Percentiles rank a stretch among this genome's conserved stretches.
Evolutionary conservation across 2,113 vertebrate genomes (phyloP).

Genomic region (Alethe castanea): DNA sequence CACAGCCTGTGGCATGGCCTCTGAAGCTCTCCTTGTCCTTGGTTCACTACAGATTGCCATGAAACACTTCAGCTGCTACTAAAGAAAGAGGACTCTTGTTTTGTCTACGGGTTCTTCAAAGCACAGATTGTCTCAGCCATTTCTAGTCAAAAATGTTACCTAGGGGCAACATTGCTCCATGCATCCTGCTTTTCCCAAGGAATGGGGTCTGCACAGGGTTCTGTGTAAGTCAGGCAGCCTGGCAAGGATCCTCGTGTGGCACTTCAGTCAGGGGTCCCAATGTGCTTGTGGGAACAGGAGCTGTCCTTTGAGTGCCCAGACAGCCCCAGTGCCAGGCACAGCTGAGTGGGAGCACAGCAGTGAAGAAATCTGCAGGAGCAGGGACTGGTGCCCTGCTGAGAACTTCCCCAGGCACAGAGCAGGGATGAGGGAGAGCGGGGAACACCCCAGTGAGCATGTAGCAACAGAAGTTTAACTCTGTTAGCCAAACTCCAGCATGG

Average conservation of each 20-base stretch:
- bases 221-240: neutral
- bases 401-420: neutral
- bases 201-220: neutral
- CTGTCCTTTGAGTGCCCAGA: accelerated
- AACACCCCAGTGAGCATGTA: neutral
- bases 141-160: neutral
- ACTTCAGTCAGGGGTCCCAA: neutral
- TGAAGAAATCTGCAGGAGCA: neutral
- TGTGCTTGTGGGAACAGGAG: neutral
- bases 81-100: neutral
- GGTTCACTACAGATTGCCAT: neutral
- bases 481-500: neutral
- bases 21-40: neutral
- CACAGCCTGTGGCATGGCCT: neutral
- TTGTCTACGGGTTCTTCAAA: neutral
- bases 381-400: neutral
- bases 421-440: neutral
- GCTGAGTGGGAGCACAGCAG: neutral
- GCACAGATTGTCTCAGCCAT: neutral
- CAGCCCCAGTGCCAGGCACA: neutral
- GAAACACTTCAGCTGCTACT: accelerated
- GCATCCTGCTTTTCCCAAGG: neutral
- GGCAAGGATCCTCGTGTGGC: neutral
- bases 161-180: neutral
- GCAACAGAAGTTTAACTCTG: neutral